Evolutionary conservation across 2,113 vertebrate genomes (phyloP), one percentile per base, ranked within the genome.

Genomic region (Cranoglanis bouderius): DNA sequence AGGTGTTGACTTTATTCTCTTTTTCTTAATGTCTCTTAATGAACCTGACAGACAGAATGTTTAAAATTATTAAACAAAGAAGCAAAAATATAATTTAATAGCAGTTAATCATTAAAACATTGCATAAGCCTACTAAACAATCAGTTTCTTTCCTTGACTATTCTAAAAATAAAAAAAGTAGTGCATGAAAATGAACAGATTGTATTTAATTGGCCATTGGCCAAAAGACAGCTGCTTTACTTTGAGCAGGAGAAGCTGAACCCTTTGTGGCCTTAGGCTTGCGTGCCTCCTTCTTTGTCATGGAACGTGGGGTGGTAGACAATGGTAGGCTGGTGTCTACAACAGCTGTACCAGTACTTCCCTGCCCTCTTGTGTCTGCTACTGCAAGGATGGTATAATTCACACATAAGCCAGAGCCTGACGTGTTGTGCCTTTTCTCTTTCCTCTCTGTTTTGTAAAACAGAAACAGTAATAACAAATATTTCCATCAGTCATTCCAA

Each of bases 361-460:
- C 84, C 84, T 84, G 87, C 40, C 91, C 92, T 85, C 89, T 93
- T 0, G 90, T 93, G 40, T 91, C 87, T 61, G 93, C 91, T 92
- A 90, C 46, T 19, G 88, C 40, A 59, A 93, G 90, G n/a, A 92
- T 53, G 21, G 90, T 81, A 63, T 24, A 32, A 90, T 91, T 59
- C 38, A 89, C 43, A 29, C 74, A 85, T 16, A 49, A 29, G 90
- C 89, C 91, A 82, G 91, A 91, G 90, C 93, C 93, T 51, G 95
- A 90, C 51, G 90, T 61, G 70, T 93, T 92, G 2, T 67, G 89
- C 55, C 91, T 93, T 53, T 67, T 90, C 40, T 67, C 51, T 61
- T 90, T 81, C 84, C 84, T 89, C 35, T 91, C 91, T 18, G 72
- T 87, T 80, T 92, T 81, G 59, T 90, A 43, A 43, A 67, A 2